Evolutionary conservation across 2,113 vertebrate genomes (phyloP).

Genomic region (Otocyon megalotis): DNA sequence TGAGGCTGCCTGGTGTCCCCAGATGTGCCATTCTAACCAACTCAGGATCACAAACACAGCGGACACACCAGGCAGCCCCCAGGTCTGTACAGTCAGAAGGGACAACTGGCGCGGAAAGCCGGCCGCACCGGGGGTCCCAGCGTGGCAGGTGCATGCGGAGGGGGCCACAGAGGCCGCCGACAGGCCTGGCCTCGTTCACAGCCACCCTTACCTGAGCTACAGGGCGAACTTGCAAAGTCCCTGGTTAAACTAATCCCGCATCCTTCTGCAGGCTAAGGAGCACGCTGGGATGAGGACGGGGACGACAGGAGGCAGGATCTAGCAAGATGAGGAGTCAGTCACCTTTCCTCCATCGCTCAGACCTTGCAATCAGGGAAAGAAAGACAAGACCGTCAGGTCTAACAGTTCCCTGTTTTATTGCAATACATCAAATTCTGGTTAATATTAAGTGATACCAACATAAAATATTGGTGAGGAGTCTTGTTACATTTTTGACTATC

Average conservation of each 20-base stretch:
- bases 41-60: not conserved
- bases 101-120: rapidly evolving
- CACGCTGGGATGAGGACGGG: not conserved
- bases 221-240: not conserved
- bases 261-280: not conserved
- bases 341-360: not conserved
- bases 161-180: not conserved
- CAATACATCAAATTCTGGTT: conserved; percentile 98
- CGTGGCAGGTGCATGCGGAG: not conserved
- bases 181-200: not conserved
- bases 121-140: not conserved
- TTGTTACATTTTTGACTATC: conserved; percentile 91
- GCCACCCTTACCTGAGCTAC: not conserved
- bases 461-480: conserved; percentile 92
- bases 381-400: conserved; percentile 82
- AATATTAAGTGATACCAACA: conserved; percentile 95
- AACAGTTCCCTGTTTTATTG: conserved; percentile 98
- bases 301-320: not conserved
- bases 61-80: not conserved
- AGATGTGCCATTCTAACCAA: not conserved
- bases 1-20: not conserved
- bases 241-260: not conserved
- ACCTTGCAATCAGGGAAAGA: conserved; percentile 37
- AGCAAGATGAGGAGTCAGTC: rapidly evolving
- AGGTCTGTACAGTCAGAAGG: not conserved